These are phyloP conservation scores for Epirrhoe tristata DNA, from an alignment of 2,888 invertebrate species.

Conservation along the genomic window DNA sequence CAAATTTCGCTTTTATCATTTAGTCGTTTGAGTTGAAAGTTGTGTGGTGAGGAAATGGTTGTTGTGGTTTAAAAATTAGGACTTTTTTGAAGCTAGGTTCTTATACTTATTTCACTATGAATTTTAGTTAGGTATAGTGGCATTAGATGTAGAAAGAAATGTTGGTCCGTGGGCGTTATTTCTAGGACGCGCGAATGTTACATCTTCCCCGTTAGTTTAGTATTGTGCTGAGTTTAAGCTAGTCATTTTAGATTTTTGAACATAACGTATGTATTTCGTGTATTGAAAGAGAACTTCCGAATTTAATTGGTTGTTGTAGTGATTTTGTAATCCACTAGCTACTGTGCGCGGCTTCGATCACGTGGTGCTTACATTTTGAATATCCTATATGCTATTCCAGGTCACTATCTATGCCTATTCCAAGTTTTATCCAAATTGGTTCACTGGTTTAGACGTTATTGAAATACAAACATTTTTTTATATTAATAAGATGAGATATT, in stretches of 20 bases:
- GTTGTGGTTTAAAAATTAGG: slow-evolving; percentile 28
- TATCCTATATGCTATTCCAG: no score
- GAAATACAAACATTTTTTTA: no score
- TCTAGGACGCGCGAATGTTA: slow-evolving; percentile 81
- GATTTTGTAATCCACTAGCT: no score
- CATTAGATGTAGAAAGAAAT: slow-evolving; percentile 81
- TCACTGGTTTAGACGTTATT: no score
- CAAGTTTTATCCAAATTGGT: no score
- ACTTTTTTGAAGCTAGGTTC: slow-evolving; percentile 80
- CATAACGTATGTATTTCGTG: neutral
- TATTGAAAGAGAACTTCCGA: no score
- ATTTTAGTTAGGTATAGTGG: slow-evolving; percentile 81
- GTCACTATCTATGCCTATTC: no score
- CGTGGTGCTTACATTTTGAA: no score
- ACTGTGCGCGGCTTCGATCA: no score
- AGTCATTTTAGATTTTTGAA: slow-evolving; percentile 16
- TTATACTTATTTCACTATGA: slow-evolving; percentile 84
- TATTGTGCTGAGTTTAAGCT: slow-evolving; percentile 39
- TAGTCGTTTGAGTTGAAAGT: neutral
- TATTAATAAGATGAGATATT: no score
- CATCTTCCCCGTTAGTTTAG: slow-evolving; percentile 65
- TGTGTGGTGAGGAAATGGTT: neutral
- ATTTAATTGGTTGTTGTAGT: no score
- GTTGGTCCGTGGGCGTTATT: slow-evolving; percentile 77
- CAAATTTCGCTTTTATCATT: slow-evolving; percentile 42